phyloP scores from a whole-genome alignment of 2,113 vertebrate species.

The Hippocampus barbouri region DNA sequence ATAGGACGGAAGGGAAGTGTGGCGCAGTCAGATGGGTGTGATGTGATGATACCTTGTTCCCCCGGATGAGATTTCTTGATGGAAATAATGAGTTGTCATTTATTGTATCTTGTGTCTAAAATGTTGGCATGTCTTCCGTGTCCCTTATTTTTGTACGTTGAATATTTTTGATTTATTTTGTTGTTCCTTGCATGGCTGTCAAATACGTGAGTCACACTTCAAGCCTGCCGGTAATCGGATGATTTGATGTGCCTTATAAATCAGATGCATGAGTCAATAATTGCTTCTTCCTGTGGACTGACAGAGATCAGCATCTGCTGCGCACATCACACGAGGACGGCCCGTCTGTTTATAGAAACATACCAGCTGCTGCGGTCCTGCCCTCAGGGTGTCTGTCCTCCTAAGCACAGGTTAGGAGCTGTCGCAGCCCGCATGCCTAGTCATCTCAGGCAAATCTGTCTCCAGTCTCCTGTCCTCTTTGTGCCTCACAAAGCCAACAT shows the following conservation, averaged over 20 bases:
- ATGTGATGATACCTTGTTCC: constrained; percentile 1
- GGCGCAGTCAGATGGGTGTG: constrained; percentile 12
- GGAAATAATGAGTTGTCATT: background rate
- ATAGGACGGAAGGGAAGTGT: constrained; percentile 32
- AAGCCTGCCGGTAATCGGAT: constrained; percentile 54
- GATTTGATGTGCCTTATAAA: constrained; percentile 59
- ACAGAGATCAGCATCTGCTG: constrained; percentile 61
- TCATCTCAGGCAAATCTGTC: constrained; percentile 42
- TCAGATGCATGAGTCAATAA: constrained; percentile 64
- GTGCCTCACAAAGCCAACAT: constrained; percentile 20
- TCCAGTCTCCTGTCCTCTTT: constrained; percentile 26
- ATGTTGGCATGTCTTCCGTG: constrained; percentile 19
- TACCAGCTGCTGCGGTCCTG: constrained; percentile 49
- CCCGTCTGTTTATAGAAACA: constrained; percentile 65
- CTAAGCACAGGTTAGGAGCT: constrained; percentile 58
- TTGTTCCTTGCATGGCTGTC: constrained; percentile 34
- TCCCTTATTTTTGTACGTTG: constrained; percentile 8
- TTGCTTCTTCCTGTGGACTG: constrained; percentile 59
- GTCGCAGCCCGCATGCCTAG: constrained; percentile 37
- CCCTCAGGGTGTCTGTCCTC: constrained; percentile 54
- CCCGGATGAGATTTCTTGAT: background rate
- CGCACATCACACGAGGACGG: constrained; percentile 36
- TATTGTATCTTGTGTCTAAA: constrained; percentile 17
- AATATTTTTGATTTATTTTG: constrained; percentile 23
- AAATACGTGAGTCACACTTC: constrained; percentile 46